A percentile compares a stretch with the other conserved stretches of the same genome.
phyloP scores from a whole-genome alignment of 2,797 vertebrate species.

The Remorina albescens region DNA sequence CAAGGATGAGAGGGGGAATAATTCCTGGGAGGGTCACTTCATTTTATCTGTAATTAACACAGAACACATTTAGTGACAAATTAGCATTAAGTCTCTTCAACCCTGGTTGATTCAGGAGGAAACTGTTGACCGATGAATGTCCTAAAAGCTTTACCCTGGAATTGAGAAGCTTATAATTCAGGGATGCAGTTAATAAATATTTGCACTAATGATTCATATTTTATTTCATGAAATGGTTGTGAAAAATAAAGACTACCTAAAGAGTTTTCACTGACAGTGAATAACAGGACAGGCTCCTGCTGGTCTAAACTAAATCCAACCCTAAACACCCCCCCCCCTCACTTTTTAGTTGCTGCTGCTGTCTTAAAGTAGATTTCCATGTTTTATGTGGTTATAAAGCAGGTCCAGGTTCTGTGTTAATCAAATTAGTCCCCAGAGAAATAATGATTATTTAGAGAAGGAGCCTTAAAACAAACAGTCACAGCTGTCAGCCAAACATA shows the following conservation, averaged over 20 bases:
- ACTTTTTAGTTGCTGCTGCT: too few relatives aligned
- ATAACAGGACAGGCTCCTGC: slow-evolving; percentile 54
- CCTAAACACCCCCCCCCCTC: too few relatives aligned
- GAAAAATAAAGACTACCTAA: not conserved
- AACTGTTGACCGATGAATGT: slow-evolving; percentile 1
- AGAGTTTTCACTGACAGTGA: slow-evolving; percentile 32
- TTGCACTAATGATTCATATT: not conserved
- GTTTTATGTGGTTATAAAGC: too few relatives aligned
- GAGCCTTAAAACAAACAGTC: too few relatives aligned
- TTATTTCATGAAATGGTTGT: too few relatives aligned
- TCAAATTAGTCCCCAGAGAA: too few relatives aligned
- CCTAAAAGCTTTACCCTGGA: not conserved
- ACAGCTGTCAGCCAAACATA: too few relatives aligned
- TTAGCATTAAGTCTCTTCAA: not conserved
- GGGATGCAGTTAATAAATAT: not conserved
- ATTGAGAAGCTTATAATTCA: not conserved
- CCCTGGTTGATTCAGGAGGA: slow-evolving; percentile 16
- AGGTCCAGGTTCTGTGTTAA: too few relatives aligned
- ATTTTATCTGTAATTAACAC: not conserved
- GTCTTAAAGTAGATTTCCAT: too few relatives aligned
- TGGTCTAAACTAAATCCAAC: slow-evolving; percentile 52
- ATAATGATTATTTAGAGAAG: too few relatives aligned
- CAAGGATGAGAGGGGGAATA: not conserved
- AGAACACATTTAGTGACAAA: not conserved
- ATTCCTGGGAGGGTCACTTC: not conserved